phyloP scores from a whole-genome alignment of 2,888 invertebrate species.

The Horisme vitalbata region DNA sequence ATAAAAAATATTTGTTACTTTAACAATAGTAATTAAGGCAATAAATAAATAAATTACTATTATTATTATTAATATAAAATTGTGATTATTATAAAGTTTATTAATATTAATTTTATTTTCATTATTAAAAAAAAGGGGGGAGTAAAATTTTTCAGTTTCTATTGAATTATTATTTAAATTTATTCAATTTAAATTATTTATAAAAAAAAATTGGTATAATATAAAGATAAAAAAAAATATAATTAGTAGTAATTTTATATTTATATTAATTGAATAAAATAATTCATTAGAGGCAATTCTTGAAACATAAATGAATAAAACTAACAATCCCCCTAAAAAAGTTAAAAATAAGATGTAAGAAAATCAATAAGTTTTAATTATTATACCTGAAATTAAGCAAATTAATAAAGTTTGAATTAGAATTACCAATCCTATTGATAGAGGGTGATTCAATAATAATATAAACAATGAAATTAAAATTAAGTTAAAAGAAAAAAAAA shows the following conservation, averaged over 20 bases:
- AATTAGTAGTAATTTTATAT: slow-evolving; percentile 44
- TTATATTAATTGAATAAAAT: slow-evolving; percentile 57
- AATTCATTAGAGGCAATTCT: slow-evolving; percentile 85
- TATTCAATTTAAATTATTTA: slow-evolving; percentile 53
- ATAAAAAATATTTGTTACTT: slow-evolving; percentile 82
- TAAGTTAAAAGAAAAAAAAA: slow-evolving; percentile 61
- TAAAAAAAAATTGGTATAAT: slow-evolving; percentile 42
- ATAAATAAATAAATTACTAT: slow-evolving; percentile 84
- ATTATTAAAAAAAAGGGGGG: slow-evolving; percentile 48
- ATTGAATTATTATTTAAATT: slow-evolving; percentile 53
- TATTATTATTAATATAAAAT: slow-evolving; percentile 73
- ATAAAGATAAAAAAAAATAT: slow-evolving; percentile 39
- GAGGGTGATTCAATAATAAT: slow-evolving; percentile 67
- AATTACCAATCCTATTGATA: slow-evolving; percentile 81
- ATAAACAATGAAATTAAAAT: slow-evolving; percentile 54
- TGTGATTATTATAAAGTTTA: slow-evolving; percentile 81
- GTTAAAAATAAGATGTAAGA: slow-evolving; percentile 84
- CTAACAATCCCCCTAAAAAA: slow-evolving; percentile 85
- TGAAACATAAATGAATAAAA: slow-evolving; percentile 85
- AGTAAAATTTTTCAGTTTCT: slow-evolving; percentile 45
- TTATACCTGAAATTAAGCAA: slow-evolving; percentile 69
- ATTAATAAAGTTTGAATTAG: slow-evolving; percentile 77
- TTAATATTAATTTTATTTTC: slow-evolving; percentile 72
- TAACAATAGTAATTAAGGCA: slow-evolving; percentile 81
- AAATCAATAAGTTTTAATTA: slow-evolving; percentile 81